Base-by-base conservation (phyloP, 2,888 invertebrate genomes). In the Tenthredo mesomela region DNA sequence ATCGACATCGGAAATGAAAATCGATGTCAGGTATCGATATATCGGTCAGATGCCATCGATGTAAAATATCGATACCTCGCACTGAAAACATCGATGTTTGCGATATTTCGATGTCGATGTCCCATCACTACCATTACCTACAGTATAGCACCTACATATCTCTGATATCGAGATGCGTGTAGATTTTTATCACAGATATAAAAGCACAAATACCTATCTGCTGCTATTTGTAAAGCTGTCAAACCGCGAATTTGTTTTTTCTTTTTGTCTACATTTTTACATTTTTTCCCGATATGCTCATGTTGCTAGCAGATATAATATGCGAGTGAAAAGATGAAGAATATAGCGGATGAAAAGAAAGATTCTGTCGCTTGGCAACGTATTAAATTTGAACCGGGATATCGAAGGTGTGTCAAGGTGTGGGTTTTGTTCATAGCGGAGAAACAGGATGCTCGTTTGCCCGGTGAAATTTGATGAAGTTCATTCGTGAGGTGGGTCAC, bases 291-390 rank as follows among this genome's bases (percentile, higher is more conserved):
- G n/a, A n/a, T n/a, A 43, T 73, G n/a, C 47, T 75, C 47, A 47
- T 40, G 47, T 47, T 25, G 47, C 15, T 25, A 43, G 21, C 15
- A 47, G 25, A 33, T 33, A 33, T 33, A 33, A 33, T 1, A 25
- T 40, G 70, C 40, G 37, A 40, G 70, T 71, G 0, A 21, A 43
- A 50, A 75, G 75, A 29, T 12, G 50, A 61, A 25, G 61, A 61
- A 61, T 12, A 61, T 12, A 25, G 61, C 12, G 61, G 43, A 73
- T 43, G 25, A 33, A 37, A 25, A 80, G 58, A 58, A 58, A 29
- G 54, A 80, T 33, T 9, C 58, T 80, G 80, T 80, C 40, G 61
- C 80, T 61, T 80, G 61, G 80, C 80, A 80, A 80, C 80, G 80
- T 80, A 61, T 61, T 80, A 61, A 61, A 80, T 80, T 80, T 10